phyloP scores from a whole-genome alignment of 1,140 invertebrate genomes.

The Lordiphosa stackelbergi region DNA sequence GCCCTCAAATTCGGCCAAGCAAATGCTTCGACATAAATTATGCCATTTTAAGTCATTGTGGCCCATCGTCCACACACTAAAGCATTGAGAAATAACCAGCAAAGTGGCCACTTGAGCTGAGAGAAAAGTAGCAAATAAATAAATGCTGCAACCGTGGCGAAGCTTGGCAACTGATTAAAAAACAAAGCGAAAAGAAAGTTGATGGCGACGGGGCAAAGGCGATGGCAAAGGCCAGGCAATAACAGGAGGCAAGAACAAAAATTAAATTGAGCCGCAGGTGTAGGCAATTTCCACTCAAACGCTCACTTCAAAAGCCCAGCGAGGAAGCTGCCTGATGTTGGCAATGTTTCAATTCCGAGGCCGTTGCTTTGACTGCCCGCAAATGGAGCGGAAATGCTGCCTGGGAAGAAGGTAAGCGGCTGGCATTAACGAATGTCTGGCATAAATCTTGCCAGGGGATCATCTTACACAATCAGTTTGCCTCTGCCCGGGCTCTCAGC shows the following conservation, averaged over 20 bases:
- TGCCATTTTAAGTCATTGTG: no score
- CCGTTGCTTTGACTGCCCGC: constrained; percentile 47
- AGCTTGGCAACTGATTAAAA: constrained; percentile 44
- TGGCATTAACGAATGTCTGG: constrained; percentile 66
- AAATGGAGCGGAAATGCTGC: constrained; percentile 70
- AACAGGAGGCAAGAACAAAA: constrained; percentile 51
- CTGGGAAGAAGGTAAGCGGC: constrained; percentile 2
- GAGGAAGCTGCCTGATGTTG: constrained; percentile 22
- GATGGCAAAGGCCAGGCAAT: constrained; percentile 24
- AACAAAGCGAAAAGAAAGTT: background rate
- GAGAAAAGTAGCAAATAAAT: constrained; percentile 43
- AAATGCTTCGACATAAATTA: no score
- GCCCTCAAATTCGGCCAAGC: no score
- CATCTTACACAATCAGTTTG: constrained; percentile 49
- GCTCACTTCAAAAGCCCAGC: constrained; percentile 48
- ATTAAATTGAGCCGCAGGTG: constrained; percentile 75
- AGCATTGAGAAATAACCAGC: constrained; percentile 33
- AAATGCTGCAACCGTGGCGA: constrained; percentile 18
- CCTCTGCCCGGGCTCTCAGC: background rate
- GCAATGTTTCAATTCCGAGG: constrained; percentile 60
- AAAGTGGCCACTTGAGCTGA: constrained; percentile 38
- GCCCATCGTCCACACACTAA: background rate
- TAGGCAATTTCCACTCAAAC: constrained; percentile 74
- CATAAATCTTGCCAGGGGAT: constrained; percentile 63
- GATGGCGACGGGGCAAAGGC: constrained; percentile 17